A percentile compares a stretch with the other conserved stretches of the same genome.
Conservation (phyloP, 2,888 invertebrate species). For the Lycia hirtaria region DNA sequence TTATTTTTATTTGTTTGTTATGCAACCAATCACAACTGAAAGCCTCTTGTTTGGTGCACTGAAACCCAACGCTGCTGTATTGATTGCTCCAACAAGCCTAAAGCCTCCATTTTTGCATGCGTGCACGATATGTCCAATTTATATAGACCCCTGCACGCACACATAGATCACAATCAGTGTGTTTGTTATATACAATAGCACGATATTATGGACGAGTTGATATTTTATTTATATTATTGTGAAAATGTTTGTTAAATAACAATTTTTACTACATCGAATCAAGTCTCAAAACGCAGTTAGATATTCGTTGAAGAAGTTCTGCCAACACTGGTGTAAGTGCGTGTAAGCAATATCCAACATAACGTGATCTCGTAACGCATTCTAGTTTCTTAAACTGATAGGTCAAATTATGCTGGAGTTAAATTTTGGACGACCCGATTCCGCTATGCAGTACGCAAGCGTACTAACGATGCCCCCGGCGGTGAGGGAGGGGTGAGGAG, state of each 20-base stretch:
- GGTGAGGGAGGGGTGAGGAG: slow-evolving; percentile 39
- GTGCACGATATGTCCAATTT: slow-evolving; percentile 72
- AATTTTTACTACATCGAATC: no score
- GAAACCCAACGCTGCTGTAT: slow-evolving; percentile 47
- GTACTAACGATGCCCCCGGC: slow-evolving; percentile 55
- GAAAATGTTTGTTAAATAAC: no score
- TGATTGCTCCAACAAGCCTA: slow-evolving; percentile 48
- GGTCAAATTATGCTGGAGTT: slow-evolving; percentile 61
- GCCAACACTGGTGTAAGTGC: slow-evolving; percentile 3
- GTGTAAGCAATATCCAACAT: slow-evolving; percentile 4
- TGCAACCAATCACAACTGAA: slow-evolving; percentile 25
- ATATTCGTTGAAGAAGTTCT: slow-evolving; percentile 1
- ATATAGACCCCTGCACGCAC: slow-evolving; percentile 46
- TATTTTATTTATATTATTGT: background rate
- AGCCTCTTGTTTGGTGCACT: slow-evolving; percentile 46
- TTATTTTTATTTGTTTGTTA: slow-evolving; percentile 11
- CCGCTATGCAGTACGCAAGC: slow-evolving; percentile 80
- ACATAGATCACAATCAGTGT: background rate
- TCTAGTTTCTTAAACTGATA: slow-evolving; percentile 40
- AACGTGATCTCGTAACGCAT: background rate
- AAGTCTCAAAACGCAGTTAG: background rate
- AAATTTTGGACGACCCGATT: slow-evolving; percentile 83
- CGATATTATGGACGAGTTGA: background rate
- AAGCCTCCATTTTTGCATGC: slow-evolving; percentile 85
- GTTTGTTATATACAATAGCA: background rate